These are phyloP conservation scores for Hylaeus volcanicus DNA, from an alignment of 1,140 invertebrate species.

Conservation along the genomic window DNA sequence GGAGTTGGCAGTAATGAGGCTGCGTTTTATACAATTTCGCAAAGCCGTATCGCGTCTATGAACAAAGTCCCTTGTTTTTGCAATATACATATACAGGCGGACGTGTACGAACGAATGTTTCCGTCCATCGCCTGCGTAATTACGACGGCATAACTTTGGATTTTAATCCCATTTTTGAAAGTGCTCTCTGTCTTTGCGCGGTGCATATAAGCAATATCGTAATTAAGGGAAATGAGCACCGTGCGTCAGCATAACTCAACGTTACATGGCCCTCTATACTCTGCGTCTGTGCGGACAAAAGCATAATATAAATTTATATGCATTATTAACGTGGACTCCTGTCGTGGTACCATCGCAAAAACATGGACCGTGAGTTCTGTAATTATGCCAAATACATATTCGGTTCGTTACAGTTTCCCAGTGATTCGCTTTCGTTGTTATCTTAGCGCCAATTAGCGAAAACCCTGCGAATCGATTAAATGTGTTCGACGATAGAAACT, in stretches of 20 bases:
- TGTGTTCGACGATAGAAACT: neutral
- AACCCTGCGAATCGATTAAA: neutral
- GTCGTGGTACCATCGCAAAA: slow-evolving; percentile 19
- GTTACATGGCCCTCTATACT: slow-evolving; percentile 3
- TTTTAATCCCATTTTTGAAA: slow-evolving; percentile 48
- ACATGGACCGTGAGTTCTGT: neutral
- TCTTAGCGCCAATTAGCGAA: neutral
- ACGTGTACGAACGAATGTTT: neutral
- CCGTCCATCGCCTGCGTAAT: slow-evolving; percentile 36
- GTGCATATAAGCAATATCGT: slow-evolving; percentile 45
- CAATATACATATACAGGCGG: too few relatives aligned
- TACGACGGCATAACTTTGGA: slow-evolving; percentile 32
- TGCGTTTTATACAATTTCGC: neutral
- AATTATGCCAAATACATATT: slow-evolving; percentile 19
- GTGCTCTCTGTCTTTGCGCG: slow-evolving; percentile 32
- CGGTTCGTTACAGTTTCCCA: neutral
- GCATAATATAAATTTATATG: slow-evolving; percentile 50
- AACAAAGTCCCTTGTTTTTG: slow-evolving; percentile 2
- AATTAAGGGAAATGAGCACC: slow-evolving; percentile 45
- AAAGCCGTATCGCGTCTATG: neutral
- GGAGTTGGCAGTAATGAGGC: neutral
- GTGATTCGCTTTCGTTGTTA: too few relatives aligned
- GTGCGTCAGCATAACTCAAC: slow-evolving; percentile 44
- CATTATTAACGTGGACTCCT: slow-evolving; percentile 41
- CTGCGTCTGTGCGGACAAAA: slow-evolving; percentile 18